A percentile compares a stretch with the other conserved stretches of the same genome.
Conservation (phyloP, 2,113 vertebrate species). For the Hydropotes inermis region DNA sequence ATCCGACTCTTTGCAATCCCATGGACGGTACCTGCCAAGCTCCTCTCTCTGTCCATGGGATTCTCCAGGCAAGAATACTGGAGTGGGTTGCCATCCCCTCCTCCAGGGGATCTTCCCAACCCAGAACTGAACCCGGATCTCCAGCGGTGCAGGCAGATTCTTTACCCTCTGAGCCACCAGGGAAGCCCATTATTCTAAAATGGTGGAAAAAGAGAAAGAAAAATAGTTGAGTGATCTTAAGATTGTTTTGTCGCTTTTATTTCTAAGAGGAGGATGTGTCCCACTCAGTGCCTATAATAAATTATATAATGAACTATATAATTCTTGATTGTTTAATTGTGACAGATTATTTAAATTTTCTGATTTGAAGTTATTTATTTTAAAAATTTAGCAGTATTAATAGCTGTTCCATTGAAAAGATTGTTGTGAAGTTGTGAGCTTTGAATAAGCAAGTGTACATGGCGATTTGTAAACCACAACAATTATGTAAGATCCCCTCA, state of each 20-base stretch:
- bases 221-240: background rate
- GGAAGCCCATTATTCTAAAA: slow-evolving; percentile 4
- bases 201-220: background rate
- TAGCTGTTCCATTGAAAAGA: background rate
- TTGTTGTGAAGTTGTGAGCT: background rate
- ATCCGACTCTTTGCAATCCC: background rate
- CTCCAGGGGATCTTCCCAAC: background rate
- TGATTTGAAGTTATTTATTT: background rate
- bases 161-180: background rate
- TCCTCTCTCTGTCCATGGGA: background rate
- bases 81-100: background rate
- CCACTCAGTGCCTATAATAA: background rate
- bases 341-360: background rate
- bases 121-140: background rate
- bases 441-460: background rate
- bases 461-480: background rate
- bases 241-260: background rate
- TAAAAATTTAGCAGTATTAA: background rate
- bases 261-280: background rate
- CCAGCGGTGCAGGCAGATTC: background rate
- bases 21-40: background rate
- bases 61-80: background rate
- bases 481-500: background rate
- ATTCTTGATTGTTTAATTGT: background rate
- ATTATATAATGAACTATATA: background rate